Evolutionary conservation across 2,888 invertebrate genomes (phyloP).

Genomic region (Ommatoiulus sabulosus): DNA sequence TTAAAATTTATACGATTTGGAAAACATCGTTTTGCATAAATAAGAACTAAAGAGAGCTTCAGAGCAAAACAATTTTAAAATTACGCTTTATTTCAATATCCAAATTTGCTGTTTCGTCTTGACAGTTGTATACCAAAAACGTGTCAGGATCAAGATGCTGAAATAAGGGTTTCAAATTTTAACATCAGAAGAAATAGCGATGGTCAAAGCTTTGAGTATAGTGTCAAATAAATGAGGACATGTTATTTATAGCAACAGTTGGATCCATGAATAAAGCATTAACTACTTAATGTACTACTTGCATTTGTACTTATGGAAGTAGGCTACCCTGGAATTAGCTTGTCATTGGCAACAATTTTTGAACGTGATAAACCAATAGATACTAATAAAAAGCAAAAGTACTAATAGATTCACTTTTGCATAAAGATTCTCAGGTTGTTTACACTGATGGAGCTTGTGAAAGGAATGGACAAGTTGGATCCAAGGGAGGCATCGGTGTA

Average conservation of each 20-base stretch:
- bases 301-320: slow-evolving; percentile 33
- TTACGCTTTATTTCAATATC: no score
- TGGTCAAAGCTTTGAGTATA: background rate
- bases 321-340: background rate
- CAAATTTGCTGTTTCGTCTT: no score
- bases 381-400: background rate
- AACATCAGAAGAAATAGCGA: background rate
- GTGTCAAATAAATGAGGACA: no score
- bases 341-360: background rate
- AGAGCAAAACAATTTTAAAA: no score
- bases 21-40: no score
- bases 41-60: no score
- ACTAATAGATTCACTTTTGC: background rate
- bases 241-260: no score
- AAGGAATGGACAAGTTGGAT: slow-evolving; percentile 80
- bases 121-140: no score
- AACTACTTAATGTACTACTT: background rate
- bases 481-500: slow-evolving; percentile 91
- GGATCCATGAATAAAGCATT: no score
- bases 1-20: no score
- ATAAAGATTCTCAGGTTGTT: slow-evolving; percentile 70
- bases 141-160: no score
- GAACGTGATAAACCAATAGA: background rate
- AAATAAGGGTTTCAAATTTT: no score
- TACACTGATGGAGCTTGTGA: slow-evolving; percentile 96